Conservation (phyloP, 1,140 invertebrate genomes). For the Zaprionus inermis region DNA sequence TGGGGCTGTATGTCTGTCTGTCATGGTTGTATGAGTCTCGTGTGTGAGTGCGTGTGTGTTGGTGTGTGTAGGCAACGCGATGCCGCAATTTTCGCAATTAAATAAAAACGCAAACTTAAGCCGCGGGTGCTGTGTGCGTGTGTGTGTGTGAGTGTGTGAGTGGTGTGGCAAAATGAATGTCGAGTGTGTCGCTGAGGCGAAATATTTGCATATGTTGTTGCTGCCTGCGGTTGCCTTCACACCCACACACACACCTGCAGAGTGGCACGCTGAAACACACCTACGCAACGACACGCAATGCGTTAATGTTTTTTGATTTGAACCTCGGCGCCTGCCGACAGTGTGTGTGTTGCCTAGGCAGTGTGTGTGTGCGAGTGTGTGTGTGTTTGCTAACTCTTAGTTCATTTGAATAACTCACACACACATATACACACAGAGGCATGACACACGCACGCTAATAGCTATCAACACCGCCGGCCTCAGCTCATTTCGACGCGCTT, state of each 20-base stretch:
- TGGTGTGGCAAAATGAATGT: constrained; percentile 58
- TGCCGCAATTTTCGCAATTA: constrained; percentile 82
- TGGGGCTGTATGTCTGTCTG: constrained; percentile 19
- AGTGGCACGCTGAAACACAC: constrained; percentile 28
- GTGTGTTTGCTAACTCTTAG: constrained; percentile 38
- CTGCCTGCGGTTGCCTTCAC: constrained; percentile 46
- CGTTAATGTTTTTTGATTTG: constrained; percentile 81
- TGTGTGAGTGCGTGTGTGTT: neutral
- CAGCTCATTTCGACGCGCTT: constrained; percentile 41
- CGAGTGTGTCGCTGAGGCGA: constrained; percentile 70
- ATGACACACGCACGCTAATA: constrained; percentile 69
- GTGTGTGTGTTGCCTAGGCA: constrained; percentile 42
- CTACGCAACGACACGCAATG: constrained; percentile 65
- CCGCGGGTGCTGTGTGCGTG: constrained; percentile 37
- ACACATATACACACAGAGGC: constrained; percentile 20
- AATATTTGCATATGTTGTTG: constrained; percentile 74
- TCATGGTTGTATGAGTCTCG: too few relatives aligned
- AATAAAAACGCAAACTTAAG: constrained; percentile 83
- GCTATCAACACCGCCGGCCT: constrained; percentile 62
- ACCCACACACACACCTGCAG: constrained; percentile 12
- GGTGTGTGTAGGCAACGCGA: constrained; percentile 48
- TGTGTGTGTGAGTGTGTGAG: too few relatives aligned
- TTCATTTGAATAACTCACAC: constrained; percentile 75
- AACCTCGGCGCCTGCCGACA: constrained; percentile 57
- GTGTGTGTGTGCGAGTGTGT: constrained; percentile 22